These are phyloP conservation scores for Halictus rubicundus DNA, from an alignment of 1,140 invertebrate species.

Conservation along the genomic window DNA sequence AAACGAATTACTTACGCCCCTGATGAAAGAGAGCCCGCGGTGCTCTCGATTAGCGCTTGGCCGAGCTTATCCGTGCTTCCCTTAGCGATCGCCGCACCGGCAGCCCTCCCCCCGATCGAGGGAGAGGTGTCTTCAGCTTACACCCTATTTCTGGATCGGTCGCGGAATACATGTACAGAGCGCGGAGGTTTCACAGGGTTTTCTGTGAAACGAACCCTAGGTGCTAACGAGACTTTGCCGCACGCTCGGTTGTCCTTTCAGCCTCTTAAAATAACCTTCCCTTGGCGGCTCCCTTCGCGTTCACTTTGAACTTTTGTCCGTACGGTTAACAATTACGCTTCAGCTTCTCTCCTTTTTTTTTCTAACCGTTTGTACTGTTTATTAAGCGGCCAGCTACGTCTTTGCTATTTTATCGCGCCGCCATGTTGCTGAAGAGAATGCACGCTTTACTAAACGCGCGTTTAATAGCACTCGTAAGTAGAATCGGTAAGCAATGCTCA, in stretches of 20 bases:
- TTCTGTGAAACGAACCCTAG: slow-evolving; percentile 34
- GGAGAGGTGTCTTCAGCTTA: slow-evolving; percentile 59
- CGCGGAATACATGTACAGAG: slow-evolving; percentile 44
- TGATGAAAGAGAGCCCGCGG: slow-evolving; percentile 57
- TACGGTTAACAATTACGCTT: slow-evolving; percentile 12
- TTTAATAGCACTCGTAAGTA: too few relatives aligned
- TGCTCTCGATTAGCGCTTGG: slow-evolving; percentile 57
- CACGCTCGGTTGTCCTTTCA: slow-evolving; percentile 25
- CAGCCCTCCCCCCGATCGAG: slow-evolving; percentile 22
- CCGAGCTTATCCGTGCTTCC: slow-evolving; percentile 57
- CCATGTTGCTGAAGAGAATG: too few relatives aligned
- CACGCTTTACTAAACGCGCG: too few relatives aligned
- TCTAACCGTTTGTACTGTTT: too few relatives aligned
- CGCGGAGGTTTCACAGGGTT: slow-evolving; percentile 15
- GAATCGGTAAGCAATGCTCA: too few relatives aligned
- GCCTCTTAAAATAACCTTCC: slow-evolving; percentile 33
- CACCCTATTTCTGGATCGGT: slow-evolving; percentile 65
- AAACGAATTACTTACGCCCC: slow-evolving; percentile 70
- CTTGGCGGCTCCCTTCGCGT: background rate
- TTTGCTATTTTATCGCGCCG: too few relatives aligned
- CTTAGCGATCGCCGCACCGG: slow-evolving; percentile 26
- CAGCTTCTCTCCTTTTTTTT: background rate
- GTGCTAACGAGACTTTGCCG: slow-evolving; percentile 34
- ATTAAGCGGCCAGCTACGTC: too few relatives aligned
- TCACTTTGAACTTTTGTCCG: background rate